A percentile compares a stretch with the other conserved stretches of the same genome.
These are phyloP conservation scores for Sander vitreus DNA, from an alignment of 2,113 vertebrate species.

Conservation along the genomic window DNA sequence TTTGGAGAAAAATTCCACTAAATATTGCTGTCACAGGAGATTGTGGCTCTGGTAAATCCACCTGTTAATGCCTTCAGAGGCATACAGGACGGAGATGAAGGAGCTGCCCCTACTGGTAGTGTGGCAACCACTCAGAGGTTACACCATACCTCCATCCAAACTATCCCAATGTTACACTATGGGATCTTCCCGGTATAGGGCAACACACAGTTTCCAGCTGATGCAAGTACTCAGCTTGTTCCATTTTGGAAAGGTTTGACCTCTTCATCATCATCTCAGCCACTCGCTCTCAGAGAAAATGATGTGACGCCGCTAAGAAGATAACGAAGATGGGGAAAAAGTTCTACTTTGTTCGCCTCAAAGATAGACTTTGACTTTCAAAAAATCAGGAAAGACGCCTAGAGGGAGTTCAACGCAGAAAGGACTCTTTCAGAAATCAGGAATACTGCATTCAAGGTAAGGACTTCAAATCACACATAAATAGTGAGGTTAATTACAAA, in stretches of 20 bases:
- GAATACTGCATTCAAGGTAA: background rate
- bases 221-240: constrained; percentile 15
- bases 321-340: constrained; percentile 48
- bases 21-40: constrained; percentile 28
- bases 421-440: background rate
- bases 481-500: too few relatives aligned
- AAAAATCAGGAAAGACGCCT: background rate
- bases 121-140: background rate
- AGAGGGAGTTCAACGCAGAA: background rate
- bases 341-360: constrained; percentile 64
- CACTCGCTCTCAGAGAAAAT: constrained; percentile 44
- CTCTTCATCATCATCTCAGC: constrained; percentile 61
- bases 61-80: constrained; percentile 37
- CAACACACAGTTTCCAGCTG: constrained; percentile 18
- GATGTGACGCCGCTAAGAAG: constrained; percentile 22
- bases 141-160: constrained; percentile 34
- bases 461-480: too few relatives aligned
- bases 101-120: constrained; percentile 28
- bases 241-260: constrained; percentile 48
- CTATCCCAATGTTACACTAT: constrained; percentile 20
- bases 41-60: constrained; percentile 35
- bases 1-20: constrained; percentile 1
- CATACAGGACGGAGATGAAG: fast-evolving
- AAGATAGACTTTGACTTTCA: constrained; percentile 18
- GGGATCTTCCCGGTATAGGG: constrained; percentile 59